Evolutionary conservation across 2,113 vertebrate genomes (phyloP).

Genomic region (Eulacestoma nigropectus): DNA sequence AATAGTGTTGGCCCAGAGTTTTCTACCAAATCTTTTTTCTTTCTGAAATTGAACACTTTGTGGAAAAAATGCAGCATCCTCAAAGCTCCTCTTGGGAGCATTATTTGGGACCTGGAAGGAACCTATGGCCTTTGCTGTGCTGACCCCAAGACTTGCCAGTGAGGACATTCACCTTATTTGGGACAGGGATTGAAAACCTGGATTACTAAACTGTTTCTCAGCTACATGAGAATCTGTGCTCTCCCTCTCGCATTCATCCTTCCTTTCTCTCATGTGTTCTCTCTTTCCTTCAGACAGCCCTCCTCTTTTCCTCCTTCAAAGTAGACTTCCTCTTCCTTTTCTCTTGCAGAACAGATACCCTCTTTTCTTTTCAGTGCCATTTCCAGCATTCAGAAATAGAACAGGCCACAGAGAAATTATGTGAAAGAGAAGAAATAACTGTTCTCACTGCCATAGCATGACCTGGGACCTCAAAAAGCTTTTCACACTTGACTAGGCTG

Average conservation of each 20-base stretch:
- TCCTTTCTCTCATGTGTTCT: not conserved
- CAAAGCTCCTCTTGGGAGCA: not conserved
- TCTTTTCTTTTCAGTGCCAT: not conserved
- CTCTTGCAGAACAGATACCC: not conserved
- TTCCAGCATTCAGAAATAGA: not conserved
- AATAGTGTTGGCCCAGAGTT: not conserved
- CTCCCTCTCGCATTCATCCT: not conserved
- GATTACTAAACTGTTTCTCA: not conserved
- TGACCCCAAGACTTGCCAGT: not conserved
- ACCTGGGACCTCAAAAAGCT: conserved; percentile 12
- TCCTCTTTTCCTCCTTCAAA: not conserved
- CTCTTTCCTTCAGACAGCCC: not conserved
- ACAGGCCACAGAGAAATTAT: not conserved
- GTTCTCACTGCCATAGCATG: not conserved
- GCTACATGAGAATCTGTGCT: not conserved
- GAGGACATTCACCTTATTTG: not conserved
- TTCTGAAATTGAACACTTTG: not conserved
- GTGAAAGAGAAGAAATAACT: not conserved
- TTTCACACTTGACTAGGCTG: not conserved
- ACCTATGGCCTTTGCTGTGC: not conserved
- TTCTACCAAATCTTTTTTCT: not conserved
- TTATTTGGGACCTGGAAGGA: not conserved
- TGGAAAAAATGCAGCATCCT: not conserved
- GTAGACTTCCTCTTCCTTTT: not conserved
- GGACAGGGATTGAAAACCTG: not conserved